These are phyloP conservation scores for Boloria euphrosyne DNA, from an alignment of 2,888 invertebrate genomes.

Conservation along the genomic window DNA sequence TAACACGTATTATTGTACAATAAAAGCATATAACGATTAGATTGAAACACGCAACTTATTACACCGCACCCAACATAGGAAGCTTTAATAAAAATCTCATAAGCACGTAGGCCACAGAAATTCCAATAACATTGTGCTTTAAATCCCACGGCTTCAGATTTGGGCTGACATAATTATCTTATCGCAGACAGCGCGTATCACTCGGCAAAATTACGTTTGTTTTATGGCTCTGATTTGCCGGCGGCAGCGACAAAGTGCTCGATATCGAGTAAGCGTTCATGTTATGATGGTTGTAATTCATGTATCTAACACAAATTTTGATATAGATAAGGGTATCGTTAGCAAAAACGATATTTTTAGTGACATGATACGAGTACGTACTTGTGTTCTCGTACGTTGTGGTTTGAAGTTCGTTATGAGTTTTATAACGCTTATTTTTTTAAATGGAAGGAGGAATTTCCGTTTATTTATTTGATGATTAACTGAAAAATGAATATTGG, in stretches of 20 bases:
- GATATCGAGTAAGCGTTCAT: slow-evolving; percentile 64
- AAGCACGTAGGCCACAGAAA: slow-evolving; percentile 45
- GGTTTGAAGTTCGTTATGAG: not conserved
- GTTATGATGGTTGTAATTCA: slow-evolving; percentile 81
- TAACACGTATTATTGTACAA: not conserved
- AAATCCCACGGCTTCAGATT: slow-evolving; percentile 80
- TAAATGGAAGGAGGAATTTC: no score
- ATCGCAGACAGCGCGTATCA: slow-evolving; percentile 70
- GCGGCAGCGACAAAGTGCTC: slow-evolving; percentile 71
- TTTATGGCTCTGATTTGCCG: slow-evolving; percentile 80
- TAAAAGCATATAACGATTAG: not conserved
- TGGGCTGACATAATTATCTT: slow-evolving; percentile 70
- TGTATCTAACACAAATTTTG: slow-evolving; percentile 78
- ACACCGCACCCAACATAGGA: slow-evolving; percentile 15
- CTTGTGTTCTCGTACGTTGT: not conserved
- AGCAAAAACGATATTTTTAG: slow-evolving; percentile 42
- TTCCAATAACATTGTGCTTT: slow-evolving; percentile 65
- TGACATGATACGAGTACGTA: not conserved
- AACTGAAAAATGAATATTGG: no score
- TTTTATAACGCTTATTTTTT: not conserved
- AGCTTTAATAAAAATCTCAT: slow-evolving; percentile 35
- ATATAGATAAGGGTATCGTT: slow-evolving; percentile 69
- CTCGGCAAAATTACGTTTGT: slow-evolving; percentile 77
- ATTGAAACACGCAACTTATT: not conserved
- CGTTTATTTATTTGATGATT: no score